Conservation (phyloP, 2,113 vertebrate species). For the Ceyx margarethae region DNA sequence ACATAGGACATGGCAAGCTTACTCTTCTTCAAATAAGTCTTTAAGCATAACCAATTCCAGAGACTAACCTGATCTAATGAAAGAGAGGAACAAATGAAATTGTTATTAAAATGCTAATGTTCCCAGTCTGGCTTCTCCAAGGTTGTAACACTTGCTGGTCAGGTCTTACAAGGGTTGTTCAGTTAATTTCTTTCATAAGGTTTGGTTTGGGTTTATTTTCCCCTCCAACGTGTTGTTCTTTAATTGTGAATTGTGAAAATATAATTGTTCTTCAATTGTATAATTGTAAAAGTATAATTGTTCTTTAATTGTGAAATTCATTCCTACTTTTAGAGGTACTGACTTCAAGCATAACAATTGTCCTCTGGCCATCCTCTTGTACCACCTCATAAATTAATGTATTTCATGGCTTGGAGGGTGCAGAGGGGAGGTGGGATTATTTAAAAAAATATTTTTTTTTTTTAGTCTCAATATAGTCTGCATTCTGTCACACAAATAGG, state of each 20-base stretch:
- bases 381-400: background rate
- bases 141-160: background rate
- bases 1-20: background rate
- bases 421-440: background rate
- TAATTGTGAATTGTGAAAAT: too few relatives aligned
- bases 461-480: background rate
- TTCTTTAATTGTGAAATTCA: background rate
- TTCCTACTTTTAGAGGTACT: background rate
- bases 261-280: too few relatives aligned
- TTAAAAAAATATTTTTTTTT: background rate
- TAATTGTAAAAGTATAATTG: too few relatives aligned
- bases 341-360: background rate
- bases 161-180: background rate
- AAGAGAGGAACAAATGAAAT: background rate
- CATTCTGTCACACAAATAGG: background rate
- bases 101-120: constrained; percentile 18
- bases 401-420: background rate
- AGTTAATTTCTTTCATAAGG: background rate
- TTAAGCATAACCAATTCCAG: background rate
- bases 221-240: background rate
- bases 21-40: background rate
- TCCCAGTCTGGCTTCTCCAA: background rate
- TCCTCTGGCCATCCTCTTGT: background rate
- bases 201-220: background rate
- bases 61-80: background rate